Conservation (phyloP, 2,888 invertebrate genomes). For the Chrysolina oricalcia region DNA sequence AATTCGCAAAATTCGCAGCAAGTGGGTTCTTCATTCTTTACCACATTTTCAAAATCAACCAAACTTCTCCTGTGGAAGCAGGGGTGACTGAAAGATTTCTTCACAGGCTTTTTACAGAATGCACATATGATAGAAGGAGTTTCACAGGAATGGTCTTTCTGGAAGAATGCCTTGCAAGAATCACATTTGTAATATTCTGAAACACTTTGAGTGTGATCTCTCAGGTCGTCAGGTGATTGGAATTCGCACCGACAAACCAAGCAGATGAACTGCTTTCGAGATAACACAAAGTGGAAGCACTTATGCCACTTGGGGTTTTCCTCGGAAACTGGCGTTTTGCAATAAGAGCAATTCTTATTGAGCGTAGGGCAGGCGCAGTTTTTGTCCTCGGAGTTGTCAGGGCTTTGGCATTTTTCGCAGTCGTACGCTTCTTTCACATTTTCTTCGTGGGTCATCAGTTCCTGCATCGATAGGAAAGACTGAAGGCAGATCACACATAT, state of each 20-base stretch:
- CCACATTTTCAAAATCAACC: slow-evolving; percentile 22
- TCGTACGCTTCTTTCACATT: not conserved
- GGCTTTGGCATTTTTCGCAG: too few species aligned
- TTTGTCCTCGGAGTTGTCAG: not conserved
- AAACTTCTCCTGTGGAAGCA: slow-evolving; percentile 28
- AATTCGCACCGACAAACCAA: not conserved
- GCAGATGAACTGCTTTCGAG: not conserved
- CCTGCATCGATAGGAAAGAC: not conserved
- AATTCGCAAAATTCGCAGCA: not conserved
- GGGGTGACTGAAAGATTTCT: slow-evolving; percentile 9
- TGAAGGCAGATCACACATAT: not conserved
- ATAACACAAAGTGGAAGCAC: not conserved
- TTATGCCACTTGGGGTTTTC: not conserved
- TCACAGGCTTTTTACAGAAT: slow-evolving; percentile 24
- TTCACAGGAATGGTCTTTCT: slow-evolving; percentile 19
- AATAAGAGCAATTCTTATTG: not conserved
- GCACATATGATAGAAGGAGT: slow-evolving; percentile 14
- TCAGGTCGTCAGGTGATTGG: not conserved
- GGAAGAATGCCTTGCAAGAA: slow-evolving; percentile 1
- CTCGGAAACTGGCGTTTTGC: not conserved
- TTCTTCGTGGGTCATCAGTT: not conserved
- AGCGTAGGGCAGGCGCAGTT: not conserved
- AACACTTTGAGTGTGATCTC: not conserved
- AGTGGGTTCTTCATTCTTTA: not conserved
- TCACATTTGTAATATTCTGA: slow-evolving; percentile 15